Percentiles rank a stretch among this genome's conserved stretches.
Evolutionary conservation across 2,888 invertebrate genomes (phyloP).

Genomic region (Ypsolopha sequella): DNA sequence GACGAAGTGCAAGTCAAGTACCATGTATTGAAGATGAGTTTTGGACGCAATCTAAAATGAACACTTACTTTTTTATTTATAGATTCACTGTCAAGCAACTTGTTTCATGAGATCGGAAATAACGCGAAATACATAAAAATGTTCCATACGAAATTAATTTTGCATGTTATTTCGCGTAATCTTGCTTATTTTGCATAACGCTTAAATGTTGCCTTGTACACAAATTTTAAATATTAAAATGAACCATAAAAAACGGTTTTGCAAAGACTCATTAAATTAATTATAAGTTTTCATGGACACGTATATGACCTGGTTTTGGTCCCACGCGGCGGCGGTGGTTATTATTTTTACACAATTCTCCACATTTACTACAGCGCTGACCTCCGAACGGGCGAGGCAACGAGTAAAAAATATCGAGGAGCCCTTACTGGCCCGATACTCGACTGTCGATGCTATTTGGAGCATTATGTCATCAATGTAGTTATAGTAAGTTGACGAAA

Average conservation of each 20-base stretch:
- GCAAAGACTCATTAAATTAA: neutral
- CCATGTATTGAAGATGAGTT: too few species aligned
- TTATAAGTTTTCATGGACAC: conserved; percentile 20
- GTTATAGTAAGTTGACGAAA: too few species aligned
- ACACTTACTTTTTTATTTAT: too few species aligned
- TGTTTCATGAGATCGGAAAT: neutral
- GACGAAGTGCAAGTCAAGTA: too few species aligned
- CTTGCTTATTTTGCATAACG: too few species aligned
- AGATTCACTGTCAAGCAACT: neutral
- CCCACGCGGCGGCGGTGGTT: conserved; percentile 31
- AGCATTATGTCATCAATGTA: too few species aligned
- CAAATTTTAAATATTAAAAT: too few species aligned
- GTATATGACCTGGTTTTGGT: conserved; percentile 54
- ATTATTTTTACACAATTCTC: conserved; percentile 47
- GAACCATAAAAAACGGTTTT: too few species aligned
- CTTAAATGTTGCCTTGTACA: too few species aligned
- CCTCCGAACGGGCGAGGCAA: conserved; percentile 35
- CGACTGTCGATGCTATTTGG: conserved; percentile 16
- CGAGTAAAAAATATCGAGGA: conserved; percentile 34
- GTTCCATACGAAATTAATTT: too few species aligned
- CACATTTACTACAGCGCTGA: conserved; percentile 52
- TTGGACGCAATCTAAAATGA: too few species aligned
- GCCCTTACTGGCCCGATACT: conserved; percentile 25
- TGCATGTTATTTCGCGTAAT: too few species aligned
- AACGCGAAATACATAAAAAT: neutral